phyloP scores from a whole-genome alignment of 2,113 vertebrate species.

The Vimba vimba region DNA sequence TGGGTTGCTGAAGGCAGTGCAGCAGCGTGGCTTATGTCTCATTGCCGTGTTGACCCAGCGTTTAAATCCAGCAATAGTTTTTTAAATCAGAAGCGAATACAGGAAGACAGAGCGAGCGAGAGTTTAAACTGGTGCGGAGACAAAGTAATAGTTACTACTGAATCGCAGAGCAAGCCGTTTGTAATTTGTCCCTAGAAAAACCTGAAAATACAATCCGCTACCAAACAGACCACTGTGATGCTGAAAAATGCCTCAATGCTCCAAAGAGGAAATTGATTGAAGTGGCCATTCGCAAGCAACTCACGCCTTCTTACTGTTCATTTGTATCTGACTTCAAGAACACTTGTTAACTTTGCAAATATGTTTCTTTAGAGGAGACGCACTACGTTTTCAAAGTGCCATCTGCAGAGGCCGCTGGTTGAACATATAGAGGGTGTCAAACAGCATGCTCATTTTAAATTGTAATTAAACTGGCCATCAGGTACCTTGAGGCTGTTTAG shows the following conservation, averaged over 20 bases:
- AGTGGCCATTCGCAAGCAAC: conserved; percentile 47
- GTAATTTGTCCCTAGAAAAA: conserved; percentile 19
- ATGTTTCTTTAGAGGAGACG: conserved; percentile 56
- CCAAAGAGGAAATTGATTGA: conserved; percentile 40
- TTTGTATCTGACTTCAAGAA: conserved; percentile 24
- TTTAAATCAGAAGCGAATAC: conserved; percentile 22
- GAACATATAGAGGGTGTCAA: conserved; percentile 83
- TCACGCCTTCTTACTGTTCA: conserved; percentile 50
- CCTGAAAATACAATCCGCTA: conserved; percentile 18
- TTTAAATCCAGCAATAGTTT: conserved; percentile 31
- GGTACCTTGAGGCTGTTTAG: conserved; percentile 84
- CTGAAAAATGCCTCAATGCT: conserved; percentile 3
- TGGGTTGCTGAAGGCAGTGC: conserved; percentile 17
- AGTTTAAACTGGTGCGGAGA: conserved; percentile 2
- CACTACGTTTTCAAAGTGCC: conserved; percentile 76
- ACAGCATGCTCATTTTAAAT: conserved; percentile 81
- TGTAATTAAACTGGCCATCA: conserved; percentile 85
- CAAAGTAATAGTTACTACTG: conserved; percentile 31
- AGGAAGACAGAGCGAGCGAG: not conserved
- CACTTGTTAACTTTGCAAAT: conserved; percentile 57
- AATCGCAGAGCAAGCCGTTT: conserved; percentile 31
- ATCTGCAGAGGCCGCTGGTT: conserved; percentile 69
- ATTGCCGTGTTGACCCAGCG: conserved; percentile 1
- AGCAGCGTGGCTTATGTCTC: not conserved
- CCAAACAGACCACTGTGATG: not conserved